These are phyloP conservation scores for Nesometra sesokonis DNA, from an alignment of 35 echinoderm and acorn worm species.

Conservation along the genomic window DNA sequence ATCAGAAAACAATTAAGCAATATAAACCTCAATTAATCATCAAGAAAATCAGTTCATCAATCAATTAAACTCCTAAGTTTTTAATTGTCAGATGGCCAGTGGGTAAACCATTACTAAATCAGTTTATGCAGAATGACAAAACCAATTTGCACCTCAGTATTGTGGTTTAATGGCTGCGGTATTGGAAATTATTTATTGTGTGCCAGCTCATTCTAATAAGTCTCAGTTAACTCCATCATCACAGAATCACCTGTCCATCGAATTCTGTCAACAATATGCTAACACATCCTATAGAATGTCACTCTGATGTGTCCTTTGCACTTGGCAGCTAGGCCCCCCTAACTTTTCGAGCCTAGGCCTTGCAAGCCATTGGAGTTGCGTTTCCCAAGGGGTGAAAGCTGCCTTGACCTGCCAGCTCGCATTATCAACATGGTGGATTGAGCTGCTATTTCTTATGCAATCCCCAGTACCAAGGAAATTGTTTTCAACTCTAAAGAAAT, in stretches of 20 bases:
- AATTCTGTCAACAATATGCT: background rate
- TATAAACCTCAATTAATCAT: background rate
- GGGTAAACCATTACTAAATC: background rate
- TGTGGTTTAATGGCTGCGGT: background rate
- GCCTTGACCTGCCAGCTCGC: background rate
- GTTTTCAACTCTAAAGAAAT: constrained; percentile 1
- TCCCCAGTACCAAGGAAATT: background rate
- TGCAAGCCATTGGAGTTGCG: background rate
- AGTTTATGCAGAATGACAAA: background rate
- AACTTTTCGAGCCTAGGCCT: background rate
- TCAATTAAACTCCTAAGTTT: background rate
- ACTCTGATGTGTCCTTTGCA: background rate
- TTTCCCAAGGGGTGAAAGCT: background rate
- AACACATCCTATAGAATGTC: background rate
- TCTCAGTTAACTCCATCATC: background rate
- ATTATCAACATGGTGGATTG: background rate
- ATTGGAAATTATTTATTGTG: no score
- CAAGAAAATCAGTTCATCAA: background rate
- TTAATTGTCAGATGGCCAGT: background rate
- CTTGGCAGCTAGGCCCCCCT: background rate
- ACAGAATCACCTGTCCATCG: background rate
- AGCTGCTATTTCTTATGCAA: background rate
- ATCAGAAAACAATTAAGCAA: background rate
- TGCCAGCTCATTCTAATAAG: background rate
- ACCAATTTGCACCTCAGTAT: background rate